Conservation (phyloP, 1,140 invertebrate species). For the Tetramorium parvispinum region DNA sequence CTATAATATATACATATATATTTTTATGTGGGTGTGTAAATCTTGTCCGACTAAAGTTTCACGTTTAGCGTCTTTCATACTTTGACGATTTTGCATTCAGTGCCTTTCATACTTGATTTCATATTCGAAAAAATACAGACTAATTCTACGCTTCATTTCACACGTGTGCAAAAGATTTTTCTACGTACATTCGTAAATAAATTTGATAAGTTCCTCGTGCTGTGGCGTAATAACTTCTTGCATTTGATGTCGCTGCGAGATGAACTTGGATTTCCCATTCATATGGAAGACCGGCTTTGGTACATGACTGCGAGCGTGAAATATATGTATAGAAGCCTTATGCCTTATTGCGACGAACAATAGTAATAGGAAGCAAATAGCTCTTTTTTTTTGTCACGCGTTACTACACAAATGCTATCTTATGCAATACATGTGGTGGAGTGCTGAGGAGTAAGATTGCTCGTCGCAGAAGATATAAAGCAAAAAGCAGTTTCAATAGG, state of each 20-base stretch:
- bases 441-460: neutral
- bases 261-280: conserved; percentile 88
- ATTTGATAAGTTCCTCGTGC: conserved; percentile 91
- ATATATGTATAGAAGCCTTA: conserved; percentile 22
- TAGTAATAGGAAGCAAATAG: neutral
- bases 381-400: neutral
- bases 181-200: conserved; percentile 90
- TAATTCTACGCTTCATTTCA: neutral
- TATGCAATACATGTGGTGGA: conserved; percentile 3
- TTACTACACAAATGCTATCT: conserved; percentile 9
- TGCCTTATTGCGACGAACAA: neutral
- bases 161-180: neutral
- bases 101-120: neutral
- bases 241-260: conserved; percentile 86
- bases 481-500: neutral
- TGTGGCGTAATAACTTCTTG: conserved; percentile 90
- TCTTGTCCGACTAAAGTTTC: neutral
- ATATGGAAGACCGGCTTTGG: conserved; percentile 90
- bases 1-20: neutral
- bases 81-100: neutral
- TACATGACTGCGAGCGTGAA: conserved; percentile 85
- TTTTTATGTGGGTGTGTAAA: too few species aligned
- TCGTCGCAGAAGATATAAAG: neutral
- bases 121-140: neutral
- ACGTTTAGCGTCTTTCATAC: neutral